Base-by-base conservation (phyloP, 2,888 invertebrate genomes). In the Tetragonula carbonaria region DNA sequence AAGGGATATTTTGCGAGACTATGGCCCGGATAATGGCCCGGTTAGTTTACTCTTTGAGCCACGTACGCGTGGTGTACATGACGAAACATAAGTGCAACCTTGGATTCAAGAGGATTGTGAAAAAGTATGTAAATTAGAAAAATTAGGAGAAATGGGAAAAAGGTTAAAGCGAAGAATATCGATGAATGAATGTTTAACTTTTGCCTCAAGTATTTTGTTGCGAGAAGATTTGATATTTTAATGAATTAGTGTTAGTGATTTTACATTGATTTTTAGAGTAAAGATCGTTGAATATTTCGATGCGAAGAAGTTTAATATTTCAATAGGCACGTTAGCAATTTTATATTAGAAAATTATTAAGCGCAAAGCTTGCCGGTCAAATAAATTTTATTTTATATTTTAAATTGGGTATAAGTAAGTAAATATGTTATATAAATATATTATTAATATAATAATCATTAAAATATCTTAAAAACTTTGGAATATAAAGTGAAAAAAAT, bases 1-100 rank as follows among this genome's bases (percentile, higher is more conserved):
- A 72, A 77, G 66, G 55, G 23, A 57, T 38, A 71, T 23, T 38
- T 38, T 38, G 63, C 0, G 57, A 68, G 53, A 80, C 71, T 72
- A 62, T 67, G 62, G 28, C n/a, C 23, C 53, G 18, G 28, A 38
- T 74, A 74, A 73, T 67, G 21, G 23, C 33, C 33, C 33, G 33
- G 45, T 53, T 23, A 65, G 55, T 72, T 51, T 67, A 38, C 59
- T 33, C 55, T 51, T 66, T 50, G 55, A 33, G 21, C n/a, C 62
- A 62, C 21, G 23, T 11, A 55, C 8, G 4, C 18, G 38, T 53
- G 51, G 55, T 78, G n/a, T 75, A 75, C 57, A 53, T 38, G 76
- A 63, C 53, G 53, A 28, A 18, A 33, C 23, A 16, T 6, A 38
- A 38, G 8, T 18, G n/a, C 8, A 33, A 28, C 18, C 51, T 51